Conservation (phyloP, 2,888 invertebrate species). For the Carterocephalus palaemon region DNA sequence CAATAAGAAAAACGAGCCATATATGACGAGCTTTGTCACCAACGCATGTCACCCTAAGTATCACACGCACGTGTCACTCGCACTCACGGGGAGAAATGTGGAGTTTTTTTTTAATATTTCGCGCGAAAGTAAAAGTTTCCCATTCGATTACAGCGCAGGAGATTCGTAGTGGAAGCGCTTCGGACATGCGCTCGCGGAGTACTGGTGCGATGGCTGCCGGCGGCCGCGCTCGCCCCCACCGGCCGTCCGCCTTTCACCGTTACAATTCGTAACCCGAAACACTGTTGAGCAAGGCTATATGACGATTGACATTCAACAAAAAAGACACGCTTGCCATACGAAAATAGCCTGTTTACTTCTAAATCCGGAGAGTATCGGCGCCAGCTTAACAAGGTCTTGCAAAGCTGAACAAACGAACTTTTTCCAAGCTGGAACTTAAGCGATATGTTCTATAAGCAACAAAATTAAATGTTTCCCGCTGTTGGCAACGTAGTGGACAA, state of each 20-base stretch:
- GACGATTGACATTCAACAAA: constrained; percentile 76
- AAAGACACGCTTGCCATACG: constrained; percentile 58
- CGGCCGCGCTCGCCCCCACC: constrained; percentile 53
- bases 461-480: too few species aligned
- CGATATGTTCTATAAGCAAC: too few species aligned
- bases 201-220: constrained; percentile 51
- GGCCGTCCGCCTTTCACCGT: constrained; percentile 61
- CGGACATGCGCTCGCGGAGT: constrained; percentile 41
- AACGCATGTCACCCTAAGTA: constrained; percentile 46
- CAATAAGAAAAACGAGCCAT: constrained; percentile 34
- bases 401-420: too few species aligned
- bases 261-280: constrained; percentile 64
- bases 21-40: constrained; percentile 51
- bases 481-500: too few species aligned
- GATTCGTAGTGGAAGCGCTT: constrained; percentile 32
- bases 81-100: constrained; percentile 28
- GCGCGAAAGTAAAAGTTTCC: constrained; percentile 60
- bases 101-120: constrained; percentile 40
- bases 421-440: too few species aligned
- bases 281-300: constrained; percentile 72
- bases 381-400: neutral
- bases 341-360: constrained; percentile 51
- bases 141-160: constrained; percentile 36
- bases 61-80: constrained; percentile 36
- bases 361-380: constrained; percentile 20